phyloP scores from a whole-genome alignment of 2,113 vertebrate genomes.

The Brachyhypopomus gauderio region DNA sequence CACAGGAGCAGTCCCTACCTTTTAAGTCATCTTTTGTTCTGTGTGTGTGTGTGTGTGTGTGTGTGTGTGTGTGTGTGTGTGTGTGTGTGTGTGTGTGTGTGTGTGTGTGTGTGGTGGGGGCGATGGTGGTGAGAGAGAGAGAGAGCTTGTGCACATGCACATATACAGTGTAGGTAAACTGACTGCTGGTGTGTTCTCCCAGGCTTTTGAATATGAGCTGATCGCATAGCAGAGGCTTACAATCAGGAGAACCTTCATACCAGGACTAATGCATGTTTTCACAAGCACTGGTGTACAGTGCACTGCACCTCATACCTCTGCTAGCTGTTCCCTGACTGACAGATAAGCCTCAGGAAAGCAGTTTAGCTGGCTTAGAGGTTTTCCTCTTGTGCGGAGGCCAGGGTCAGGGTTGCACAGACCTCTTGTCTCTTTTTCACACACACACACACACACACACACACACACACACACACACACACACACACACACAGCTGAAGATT shows the following conservation, averaged over 20 bases:
- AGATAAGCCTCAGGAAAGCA: constrained; percentile 57
- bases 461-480: constrained; percentile 36
- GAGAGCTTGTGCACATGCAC: not conserved
- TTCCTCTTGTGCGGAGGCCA: constrained; percentile 61
- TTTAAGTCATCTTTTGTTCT: not conserved
- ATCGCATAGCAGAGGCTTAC: constrained; percentile 42
- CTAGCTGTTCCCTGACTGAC: constrained; percentile 47
- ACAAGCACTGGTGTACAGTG: constrained; percentile 56
- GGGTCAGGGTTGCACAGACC: constrained; percentile 57
- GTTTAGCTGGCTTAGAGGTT: constrained; percentile 48
- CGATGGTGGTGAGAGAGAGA: not conserved
- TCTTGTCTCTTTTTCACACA: constrained; percentile 38
- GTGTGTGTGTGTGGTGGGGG: not conserved
- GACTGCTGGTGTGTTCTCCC: not conserved
- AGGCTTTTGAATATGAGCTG: constrained; percentile 20
- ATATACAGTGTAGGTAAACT: constrained; percentile 1
- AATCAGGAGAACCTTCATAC: constrained; percentile 30
- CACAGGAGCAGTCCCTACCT: no score
- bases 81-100: no score
- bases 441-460: constrained; percentile 38
- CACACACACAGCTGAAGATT: constrained; percentile 49
- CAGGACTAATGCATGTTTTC: constrained; percentile 53
- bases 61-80: not conserved
- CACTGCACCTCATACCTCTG: constrained; percentile 57
- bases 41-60: not conserved